Evolutionary conservation across 2,797 vertebrate species (phyloP).

Genomic region (Poecilia gillii): DNA sequence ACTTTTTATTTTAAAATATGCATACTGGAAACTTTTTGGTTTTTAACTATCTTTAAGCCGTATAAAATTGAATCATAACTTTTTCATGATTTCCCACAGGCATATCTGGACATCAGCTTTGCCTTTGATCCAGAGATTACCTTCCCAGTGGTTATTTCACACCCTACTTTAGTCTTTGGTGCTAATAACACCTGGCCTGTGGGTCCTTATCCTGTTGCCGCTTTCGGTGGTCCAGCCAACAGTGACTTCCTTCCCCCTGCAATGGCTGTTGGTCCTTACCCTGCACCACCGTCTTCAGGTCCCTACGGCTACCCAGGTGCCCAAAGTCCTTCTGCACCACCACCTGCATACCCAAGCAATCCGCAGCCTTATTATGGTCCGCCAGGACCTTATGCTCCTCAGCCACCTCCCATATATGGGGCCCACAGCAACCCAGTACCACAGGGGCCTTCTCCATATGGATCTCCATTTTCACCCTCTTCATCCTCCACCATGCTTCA

Average conservation of each 20-base stretch:
- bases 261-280: slow-evolving; percentile 12
- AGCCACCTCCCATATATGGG: slow-evolving; percentile 5
- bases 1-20: not conserved
- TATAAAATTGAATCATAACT: slow-evolving; percentile 4
- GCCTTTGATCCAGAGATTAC: slow-evolving; percentile 63
- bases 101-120: slow-evolving; percentile 75
- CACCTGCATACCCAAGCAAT: slow-evolving; percentile 25
- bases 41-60: not conserved
- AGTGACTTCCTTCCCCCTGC: slow-evolving; percentile 44
- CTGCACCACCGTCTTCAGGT: slow-evolving; percentile 34
- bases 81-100: slow-evolving; percentile 50
- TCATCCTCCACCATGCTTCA: slow-evolving; percentile 43
- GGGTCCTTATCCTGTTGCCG: slow-evolving; percentile 16
- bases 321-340: slow-evolving; percentile 39
- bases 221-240: slow-evolving; percentile 34
- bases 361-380: slow-evolving; percentile 15
- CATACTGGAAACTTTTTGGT: not conserved
- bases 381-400: slow-evolving; percentile 17
- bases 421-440: slow-evolving; percentile 43
- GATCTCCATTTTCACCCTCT: slow-evolving; percentile 45
- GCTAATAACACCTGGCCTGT: not conserved
- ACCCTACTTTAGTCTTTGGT: not conserved
- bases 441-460: slow-evolving; percentile 33
- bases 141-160: slow-evolving; percentile 61
- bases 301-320: slow-evolving; percentile 31